These are phyloP conservation scores for Furcula furcula DNA, from an alignment of 2,888 invertebrate genomes.

Conservation along the genomic window DNA sequence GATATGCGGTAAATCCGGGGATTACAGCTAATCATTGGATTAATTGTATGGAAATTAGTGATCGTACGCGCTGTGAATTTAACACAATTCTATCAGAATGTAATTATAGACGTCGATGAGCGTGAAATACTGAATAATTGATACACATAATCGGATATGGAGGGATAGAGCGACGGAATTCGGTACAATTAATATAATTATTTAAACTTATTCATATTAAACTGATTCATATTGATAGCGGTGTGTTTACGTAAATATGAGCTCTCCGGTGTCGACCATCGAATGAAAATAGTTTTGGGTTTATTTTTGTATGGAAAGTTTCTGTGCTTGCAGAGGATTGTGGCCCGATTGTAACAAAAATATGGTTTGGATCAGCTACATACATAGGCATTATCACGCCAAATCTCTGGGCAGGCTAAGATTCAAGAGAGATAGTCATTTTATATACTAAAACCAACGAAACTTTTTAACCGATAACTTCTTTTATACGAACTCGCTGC, in stretches of 20 bases:
- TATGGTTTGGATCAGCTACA: too few species aligned
- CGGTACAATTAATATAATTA: conserved; percentile 24
- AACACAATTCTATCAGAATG: conserved; percentile 72
- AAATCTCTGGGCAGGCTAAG: too few species aligned
- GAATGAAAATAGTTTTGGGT: neutral
- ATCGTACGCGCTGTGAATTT: conserved; percentile 62
- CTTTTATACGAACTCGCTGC: too few species aligned
- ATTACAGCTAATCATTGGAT: conserved; percentile 72
- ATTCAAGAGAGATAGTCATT: too few species aligned
- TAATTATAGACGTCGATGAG: conserved; percentile 74
- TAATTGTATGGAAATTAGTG: conserved; percentile 74
- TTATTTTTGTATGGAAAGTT: too few species aligned
- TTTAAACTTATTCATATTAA: conserved; percentile 22
- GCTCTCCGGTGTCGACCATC: neutral
- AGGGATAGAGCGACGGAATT: conserved; percentile 23
- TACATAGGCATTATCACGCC: too few species aligned
- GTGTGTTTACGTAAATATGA: conserved; percentile 14
- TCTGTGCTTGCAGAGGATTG: too few species aligned
- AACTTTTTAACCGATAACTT: too few species aligned
- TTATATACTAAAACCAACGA: too few species aligned
- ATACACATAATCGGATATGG: conserved; percentile 40
- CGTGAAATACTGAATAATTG: conserved; percentile 74
- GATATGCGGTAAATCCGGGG: conserved; percentile 51
- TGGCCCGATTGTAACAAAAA: too few species aligned
- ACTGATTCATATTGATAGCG: conserved; percentile 18